Evolutionary conservation across 2,797 vertebrate species (phyloP), one percentile per base, ranked within the genome.

Genomic region (Gastrophryne carolinensis): DNA sequence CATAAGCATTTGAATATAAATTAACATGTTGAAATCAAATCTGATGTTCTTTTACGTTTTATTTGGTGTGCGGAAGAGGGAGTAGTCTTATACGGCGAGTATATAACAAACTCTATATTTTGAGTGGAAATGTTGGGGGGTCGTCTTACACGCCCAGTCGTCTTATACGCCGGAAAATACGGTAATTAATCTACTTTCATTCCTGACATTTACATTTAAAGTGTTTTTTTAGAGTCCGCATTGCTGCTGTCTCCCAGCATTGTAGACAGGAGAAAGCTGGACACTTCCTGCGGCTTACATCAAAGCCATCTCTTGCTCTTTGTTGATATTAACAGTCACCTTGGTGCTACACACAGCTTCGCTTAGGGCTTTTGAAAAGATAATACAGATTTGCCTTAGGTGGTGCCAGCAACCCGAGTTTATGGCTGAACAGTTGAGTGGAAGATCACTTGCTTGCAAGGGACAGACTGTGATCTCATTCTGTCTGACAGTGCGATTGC

Each of bases 241-340:
- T 49, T 35, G 15, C 19, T 60, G 39, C 54, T 35, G 23, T 56
- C 26, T 56, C 39, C 65, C 41, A 19, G 27, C 37, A 12, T 34
- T 73, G 50, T 53, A 35, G 63, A 67, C 63, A 68, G 29, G 32
- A 61, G 30, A 60, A 41, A 47, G 77, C 35, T 23, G 49, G 44
- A 69, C 49, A 39, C 50, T 64, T 63, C 53, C 65, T 69, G 49
- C 52, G 77, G 39, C 37, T 58, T 64, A 75, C 75, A 73, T 53
- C 39, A 72, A 79, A 80, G 73, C 74, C 34, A 47, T 72, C 62
- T 65, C 79, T 58, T 56, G 29, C 71, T 81, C 41, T 70, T 0
- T 79, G 70, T 68, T 78, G 81, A 81, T 63, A 66, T 80, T 81
- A 78, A 73, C 74, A 47, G 79, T 80, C 81, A 30, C 35, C 26